Evolutionary conservation across 2,888 invertebrate genomes (phyloP).

Genomic region (Sepiola atlantica): DNA sequence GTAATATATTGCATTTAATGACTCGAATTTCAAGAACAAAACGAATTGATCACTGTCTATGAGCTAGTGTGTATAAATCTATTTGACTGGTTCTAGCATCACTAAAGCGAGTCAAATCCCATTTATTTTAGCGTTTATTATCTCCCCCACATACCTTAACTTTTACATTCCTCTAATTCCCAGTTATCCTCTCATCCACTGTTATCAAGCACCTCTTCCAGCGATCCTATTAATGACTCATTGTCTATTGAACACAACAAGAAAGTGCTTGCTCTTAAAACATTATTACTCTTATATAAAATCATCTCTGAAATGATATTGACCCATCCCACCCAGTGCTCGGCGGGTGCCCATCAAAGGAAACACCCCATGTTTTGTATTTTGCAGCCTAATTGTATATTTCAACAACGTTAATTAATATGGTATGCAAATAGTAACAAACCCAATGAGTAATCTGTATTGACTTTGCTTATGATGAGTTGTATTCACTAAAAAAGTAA

Average conservation of each 20-base stretch:
- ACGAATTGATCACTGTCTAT: neutral
- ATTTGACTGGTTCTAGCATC: neutral
- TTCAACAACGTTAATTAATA: neutral
- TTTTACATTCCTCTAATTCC: neutral
- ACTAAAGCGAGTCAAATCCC: neutral
- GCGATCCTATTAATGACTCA: conserved; percentile 32
- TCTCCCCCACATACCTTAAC: neutral
- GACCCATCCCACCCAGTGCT: neutral
- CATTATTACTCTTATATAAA: neutral
- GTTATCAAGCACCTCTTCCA: conserved; percentile 18
- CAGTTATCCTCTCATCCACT: neutral
- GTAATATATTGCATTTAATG: neutral
- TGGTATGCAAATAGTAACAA: conserved; percentile 15
- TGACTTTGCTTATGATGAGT: neutral
- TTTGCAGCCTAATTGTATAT: neutral
- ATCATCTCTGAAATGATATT: conserved; percentile 32
- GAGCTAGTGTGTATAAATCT: neutral
- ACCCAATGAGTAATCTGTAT: neutral
- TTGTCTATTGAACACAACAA: neutral
- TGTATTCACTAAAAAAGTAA: too few relatives aligned
- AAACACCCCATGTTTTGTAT: neutral
- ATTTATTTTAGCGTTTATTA: neutral
- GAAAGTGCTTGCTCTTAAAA: neutral
- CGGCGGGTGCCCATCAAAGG: neutral
- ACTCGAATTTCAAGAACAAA: neutral